Percentiles rank a stretch among this genome's conserved stretches.
Evolutionary conservation across 2,888 invertebrate species (phyloP).

Genomic region (Myopa tessellatipennis): DNA sequence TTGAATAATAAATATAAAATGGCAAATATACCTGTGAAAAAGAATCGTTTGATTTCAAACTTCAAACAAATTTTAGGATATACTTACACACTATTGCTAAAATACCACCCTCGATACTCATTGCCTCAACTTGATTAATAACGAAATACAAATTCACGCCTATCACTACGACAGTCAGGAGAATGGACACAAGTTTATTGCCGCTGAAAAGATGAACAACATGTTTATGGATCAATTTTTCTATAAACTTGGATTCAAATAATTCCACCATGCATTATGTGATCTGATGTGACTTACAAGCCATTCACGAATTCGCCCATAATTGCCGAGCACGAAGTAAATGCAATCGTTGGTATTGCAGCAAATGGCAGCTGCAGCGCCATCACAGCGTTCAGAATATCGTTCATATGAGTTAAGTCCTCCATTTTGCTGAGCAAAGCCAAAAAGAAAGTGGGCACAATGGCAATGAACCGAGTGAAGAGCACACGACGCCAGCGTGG

Average conservation of each 20-base stretch:
- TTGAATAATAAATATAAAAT: constrained; percentile 79
- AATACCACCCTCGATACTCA: constrained; percentile 67
- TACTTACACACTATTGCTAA: constrained; percentile 68
- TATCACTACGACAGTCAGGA: constrained; percentile 78
- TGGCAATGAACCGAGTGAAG: constrained; percentile 86
- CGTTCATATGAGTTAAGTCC: constrained; percentile 84
- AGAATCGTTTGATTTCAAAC: neutral
- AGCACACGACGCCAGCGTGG: constrained; percentile 87
- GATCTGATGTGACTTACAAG: constrained; percentile 70
- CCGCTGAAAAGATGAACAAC: constrained; percentile 68
- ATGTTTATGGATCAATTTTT: neutral
- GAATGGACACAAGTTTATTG: constrained; percentile 76
- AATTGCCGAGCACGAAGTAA: constrained; percentile 80
- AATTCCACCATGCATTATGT: neutral
- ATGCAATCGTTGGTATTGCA: constrained; percentile 85
- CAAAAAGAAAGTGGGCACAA: constrained; percentile 76
- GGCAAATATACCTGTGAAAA: constrained; percentile 70
- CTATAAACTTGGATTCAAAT: neutral
- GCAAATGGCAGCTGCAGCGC: constrained; percentile 89
- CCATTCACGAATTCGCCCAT: constrained; percentile 90
- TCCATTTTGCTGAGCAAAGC: constrained; percentile 77
- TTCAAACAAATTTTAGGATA: neutral
- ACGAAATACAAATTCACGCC: constrained; percentile 85
- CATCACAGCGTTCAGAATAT: constrained; percentile 87
- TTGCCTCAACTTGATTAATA: constrained; percentile 71